These are phyloP conservation scores for Probaryconus sp. DNA, from an alignment of 1,140 invertebrate species.

Conservation along the genomic window DNA sequence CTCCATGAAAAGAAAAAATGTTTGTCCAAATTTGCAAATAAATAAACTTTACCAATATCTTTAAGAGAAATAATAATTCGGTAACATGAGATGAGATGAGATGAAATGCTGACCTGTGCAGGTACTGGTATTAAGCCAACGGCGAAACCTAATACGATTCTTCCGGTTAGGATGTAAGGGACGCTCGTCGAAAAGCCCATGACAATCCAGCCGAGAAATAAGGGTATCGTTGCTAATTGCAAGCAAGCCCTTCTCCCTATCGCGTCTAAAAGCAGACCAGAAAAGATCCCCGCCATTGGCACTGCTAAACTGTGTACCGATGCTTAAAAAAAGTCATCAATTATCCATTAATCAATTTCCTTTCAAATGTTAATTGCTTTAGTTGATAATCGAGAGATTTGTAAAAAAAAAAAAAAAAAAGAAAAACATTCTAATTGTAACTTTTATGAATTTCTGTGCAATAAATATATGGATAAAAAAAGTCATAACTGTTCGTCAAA, in stretches of 20 bases:
- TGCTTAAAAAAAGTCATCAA: slow-evolving; percentile 79
- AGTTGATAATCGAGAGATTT: not conserved
- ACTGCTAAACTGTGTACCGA: slow-evolving; percentile 84
- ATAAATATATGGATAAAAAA: no score
- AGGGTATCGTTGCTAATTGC: slow-evolving; percentile 80
- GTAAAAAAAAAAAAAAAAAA: not conserved
- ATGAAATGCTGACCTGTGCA: slow-evolving; percentile 79
- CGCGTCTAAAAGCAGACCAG: slow-evolving; percentile 82
- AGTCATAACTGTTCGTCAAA: no score
- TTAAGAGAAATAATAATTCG: no score
- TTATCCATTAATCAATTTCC: not conserved
- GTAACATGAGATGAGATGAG: no score
- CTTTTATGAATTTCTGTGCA: no score
- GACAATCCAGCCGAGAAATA: slow-evolving; percentile 82
- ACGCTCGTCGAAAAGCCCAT: slow-evolving; percentile 81
- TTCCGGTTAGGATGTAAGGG: slow-evolving; percentile 80
- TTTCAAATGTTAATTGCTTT: not conserved
- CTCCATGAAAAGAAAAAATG: not conserved
- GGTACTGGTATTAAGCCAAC: slow-evolving; percentile 84
- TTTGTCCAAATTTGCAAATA: no score
- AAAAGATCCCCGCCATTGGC: slow-evolving; percentile 82
- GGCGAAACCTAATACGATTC: slow-evolving; percentile 83
- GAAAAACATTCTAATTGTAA: not conserved
- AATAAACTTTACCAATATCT: no score
- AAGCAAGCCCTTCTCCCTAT: slow-evolving; percentile 81